phyloP scores from a whole-genome alignment of 2,888 invertebrate genomes.

The Phragmatobia fuliginosa region DNA sequence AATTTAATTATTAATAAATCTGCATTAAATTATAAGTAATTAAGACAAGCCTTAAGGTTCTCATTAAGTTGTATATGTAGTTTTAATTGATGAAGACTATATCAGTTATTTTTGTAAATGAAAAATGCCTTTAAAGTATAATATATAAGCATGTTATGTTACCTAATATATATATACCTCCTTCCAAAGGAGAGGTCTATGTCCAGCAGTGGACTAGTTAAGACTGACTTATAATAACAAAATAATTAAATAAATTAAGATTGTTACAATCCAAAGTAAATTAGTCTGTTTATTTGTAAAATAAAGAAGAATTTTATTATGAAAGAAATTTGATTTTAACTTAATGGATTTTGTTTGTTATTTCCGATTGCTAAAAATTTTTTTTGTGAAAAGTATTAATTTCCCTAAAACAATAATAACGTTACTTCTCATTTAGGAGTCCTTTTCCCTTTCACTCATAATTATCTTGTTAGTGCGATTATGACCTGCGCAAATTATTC shows the following conservation, averaged over 20 bases:
- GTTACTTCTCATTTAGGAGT: neutral
- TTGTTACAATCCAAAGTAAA: constrained; percentile 11
- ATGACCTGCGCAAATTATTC: no score
- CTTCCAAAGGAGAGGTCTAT: no score
- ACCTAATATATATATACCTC: neutral
- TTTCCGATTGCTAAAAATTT: neutral
- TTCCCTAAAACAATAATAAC: neutral
- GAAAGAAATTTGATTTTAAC: neutral
- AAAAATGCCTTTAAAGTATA: neutral
- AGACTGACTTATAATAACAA: no score
- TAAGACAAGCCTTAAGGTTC: neutral
- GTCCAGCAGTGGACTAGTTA: no score
- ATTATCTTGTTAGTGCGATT: no score
- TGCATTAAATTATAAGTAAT: neutral
- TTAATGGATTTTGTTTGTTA: neutral
- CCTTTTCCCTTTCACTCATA: no score
- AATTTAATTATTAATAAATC: no score
- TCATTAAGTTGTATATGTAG: no score
- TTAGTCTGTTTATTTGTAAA: constrained; percentile 8
- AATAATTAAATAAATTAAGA: constrained; percentile 6
- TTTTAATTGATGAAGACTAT: neutral
- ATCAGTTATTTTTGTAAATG: neutral
- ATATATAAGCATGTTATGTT: neutral
- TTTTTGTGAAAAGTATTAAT: no score
- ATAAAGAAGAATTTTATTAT: constrained; percentile 11